These are phyloP conservation scores for Porites lutea DNA, from an alignment of 64 coral and sea anemone genomes.

Conservation along the genomic window DNA sequence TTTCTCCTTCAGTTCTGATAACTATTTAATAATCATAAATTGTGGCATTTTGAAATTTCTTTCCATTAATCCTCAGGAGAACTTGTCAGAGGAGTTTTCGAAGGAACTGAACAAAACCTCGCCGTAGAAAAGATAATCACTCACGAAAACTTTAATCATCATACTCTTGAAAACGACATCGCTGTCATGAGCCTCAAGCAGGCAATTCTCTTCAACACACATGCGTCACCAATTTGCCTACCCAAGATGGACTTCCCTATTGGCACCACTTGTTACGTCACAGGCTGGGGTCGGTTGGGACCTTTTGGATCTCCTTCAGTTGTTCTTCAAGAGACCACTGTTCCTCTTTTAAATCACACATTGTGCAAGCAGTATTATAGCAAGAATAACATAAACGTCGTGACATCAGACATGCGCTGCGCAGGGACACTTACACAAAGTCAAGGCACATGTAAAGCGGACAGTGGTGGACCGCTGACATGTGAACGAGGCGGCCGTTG, in stretches of 20 bases:
- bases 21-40: too few species aligned
- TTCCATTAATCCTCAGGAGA: slow-evolving; percentile 17
- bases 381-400: neutral
- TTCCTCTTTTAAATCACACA: slow-evolving; percentile 22
- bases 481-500: slow-evolving; percentile 54
- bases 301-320: neutral
- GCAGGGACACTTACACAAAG: slow-evolving; percentile 50
- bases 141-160: slow-evolving; percentile 25
- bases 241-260: slow-evolving; percentile 35
- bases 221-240: slow-evolving; percentile 55
- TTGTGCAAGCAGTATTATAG: slow-evolving; percentile 28
- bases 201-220: slow-evolving; percentile 32
- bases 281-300: slow-evolving; percentile 53
- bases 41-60: too few species aligned
- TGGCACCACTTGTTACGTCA: slow-evolving; percentile 58
- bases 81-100: slow-evolving; percentile 3
- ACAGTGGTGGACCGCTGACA: slow-evolving; percentile 67
- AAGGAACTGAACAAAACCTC: slow-evolving; percentile 63
- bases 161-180: slow-evolving; percentile 52
- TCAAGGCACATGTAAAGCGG: slow-evolving; percentile 63
- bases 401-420: slow-evolving; percentile 63
- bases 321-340: slow-evolving; percentile 56
- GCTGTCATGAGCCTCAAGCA: slow-evolving; percentile 50
- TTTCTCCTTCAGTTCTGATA: too few species aligned
- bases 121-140: slow-evolving; percentile 49